These are phyloP conservation scores for Acanthopleura granulata DNA, from an alignment of 2,888 invertebrate genomes.

Conservation along the genomic window DNA sequence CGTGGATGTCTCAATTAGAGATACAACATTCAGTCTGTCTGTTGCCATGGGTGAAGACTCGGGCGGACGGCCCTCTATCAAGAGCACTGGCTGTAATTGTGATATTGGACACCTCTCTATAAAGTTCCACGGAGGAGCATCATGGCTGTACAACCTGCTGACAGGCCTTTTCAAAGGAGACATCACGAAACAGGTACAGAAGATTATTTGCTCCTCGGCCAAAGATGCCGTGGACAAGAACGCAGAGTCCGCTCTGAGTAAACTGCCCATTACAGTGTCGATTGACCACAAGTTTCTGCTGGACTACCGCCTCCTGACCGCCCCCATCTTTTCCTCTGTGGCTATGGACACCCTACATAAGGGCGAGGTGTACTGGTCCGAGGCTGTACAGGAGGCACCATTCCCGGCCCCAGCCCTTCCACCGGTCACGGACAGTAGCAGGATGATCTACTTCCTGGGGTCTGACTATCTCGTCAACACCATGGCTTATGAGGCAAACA, in stretches of 20 bases:
- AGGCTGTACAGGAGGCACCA: not conserved
- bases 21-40: conserved; percentile 16
- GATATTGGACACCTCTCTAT: conserved; percentile 17
- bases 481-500: not conserved
- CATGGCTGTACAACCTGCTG: conserved; percentile 27
- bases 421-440: not conserved
- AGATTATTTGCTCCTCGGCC: conserved; percentile 19
- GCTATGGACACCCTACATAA: conserved; percentile 19
- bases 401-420: conserved; percentile 11
- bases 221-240: conserved; percentile 1
- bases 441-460: conserved; percentile 19
- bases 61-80: conserved; percentile 21
- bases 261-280: not conserved
- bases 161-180: conserved; percentile 1
- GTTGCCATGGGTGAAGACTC: conserved; percentile 24
- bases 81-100: conserved; percentile 19
- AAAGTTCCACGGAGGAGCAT: conserved; percentile 27
- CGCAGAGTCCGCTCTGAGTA: conserved; percentile 3
- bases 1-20: conserved; percentile 21
- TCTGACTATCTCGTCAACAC: conserved; percentile 23
- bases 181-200: conserved; percentile 18
- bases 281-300: conserved; percentile 13
- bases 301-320: conserved; percentile 22
- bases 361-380: conserved; percentile 22
- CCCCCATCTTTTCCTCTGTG: conserved; percentile 15